Base-by-base conservation (phyloP, 53 echinoderm and acorn worm species). In the Zoroaster sp. region DNA sequence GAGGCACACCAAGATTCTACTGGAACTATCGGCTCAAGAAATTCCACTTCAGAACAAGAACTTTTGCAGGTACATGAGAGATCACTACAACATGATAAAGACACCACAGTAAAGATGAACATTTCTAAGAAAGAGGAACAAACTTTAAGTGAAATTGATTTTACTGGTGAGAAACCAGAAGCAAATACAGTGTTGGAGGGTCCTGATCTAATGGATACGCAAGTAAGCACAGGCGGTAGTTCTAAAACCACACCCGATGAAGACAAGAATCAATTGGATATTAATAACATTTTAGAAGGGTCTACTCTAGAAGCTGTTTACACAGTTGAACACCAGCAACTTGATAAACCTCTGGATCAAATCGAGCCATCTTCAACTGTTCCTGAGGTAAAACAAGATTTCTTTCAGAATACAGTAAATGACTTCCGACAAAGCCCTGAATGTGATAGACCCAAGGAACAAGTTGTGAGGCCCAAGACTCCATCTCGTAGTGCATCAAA, bases 391-490 rank as follows among this genome's bases (percentile, higher is more conserved):
- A 54, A 34, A 6, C 23, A 25, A 9, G 38, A 73, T 18, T 51
- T 12, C 35, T 21, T 3, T 14, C 32, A 35, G 59, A 37, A 65
- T 38, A 8, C 63, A 59, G n/a, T n/a, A n/a, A n/a, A n/a, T n/a
- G n/a, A n/a, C n/a, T n/a, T n/a, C n/a, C n/a, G 10, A 25, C 25
- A 9, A 41, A 14, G 23, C 35, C 3, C 12, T 80, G 80, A 82
- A 15, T 35, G 20, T 78, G 0, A 28, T 18, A 66, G 41, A 28
- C 4, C 66, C 40, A 66, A 63, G 40, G 80, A 66, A 40, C 82
- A 82, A 67, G 82, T 82, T 71, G 85, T 85, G 14, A 70, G 85
- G n/a, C 85, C 85, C 15, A 85, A 85, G 71, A 85, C 51, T 13
- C n/a, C 67, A 40, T 82, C 68, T 31, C 66, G 82, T 17, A 82